Conservation (phyloP, 2,113 vertebrate species). For the Channa argus region DNA sequence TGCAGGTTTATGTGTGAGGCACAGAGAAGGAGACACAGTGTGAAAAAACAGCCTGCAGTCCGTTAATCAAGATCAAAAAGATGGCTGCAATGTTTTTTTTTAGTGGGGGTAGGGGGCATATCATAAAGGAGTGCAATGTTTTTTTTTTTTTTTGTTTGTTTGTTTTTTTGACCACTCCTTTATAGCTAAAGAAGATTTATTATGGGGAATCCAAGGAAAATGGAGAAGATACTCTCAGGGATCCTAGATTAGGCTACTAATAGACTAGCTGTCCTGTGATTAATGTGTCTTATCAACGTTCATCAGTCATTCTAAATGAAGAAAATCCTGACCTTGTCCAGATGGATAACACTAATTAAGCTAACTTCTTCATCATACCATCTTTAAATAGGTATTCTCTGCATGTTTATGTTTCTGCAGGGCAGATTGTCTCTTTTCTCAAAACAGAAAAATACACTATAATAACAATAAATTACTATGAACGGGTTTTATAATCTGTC, state of each 20-base stretch:
- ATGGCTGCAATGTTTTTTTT: conserved; percentile 58
- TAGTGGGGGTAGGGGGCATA: conserved; percentile 62
- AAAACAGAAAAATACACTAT: neutral
- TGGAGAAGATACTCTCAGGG: conserved; percentile 73
- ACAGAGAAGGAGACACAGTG: conserved; percentile 67
- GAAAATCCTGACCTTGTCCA: conserved; percentile 70
- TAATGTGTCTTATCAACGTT: conserved; percentile 76
- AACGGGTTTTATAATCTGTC: conserved; percentile 12
- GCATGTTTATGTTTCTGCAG: conserved; percentile 26
- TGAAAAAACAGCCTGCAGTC: conserved; percentile 52
- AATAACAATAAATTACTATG: neutral
- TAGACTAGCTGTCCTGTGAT: conserved; percentile 72
- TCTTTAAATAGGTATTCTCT: conserved; percentile 40
- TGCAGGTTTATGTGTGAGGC: conserved; percentile 77
- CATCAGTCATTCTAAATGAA: conserved; percentile 79
- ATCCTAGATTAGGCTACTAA: conserved; percentile 77
- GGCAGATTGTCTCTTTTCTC: neutral
- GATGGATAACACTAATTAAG: conserved; percentile 73
- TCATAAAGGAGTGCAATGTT: conserved; percentile 65
- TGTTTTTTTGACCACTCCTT: conserved; percentile 71
- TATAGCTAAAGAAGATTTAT: conserved; percentile 80
- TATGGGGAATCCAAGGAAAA: conserved; percentile 72
- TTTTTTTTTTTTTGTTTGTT: conserved; percentile 67
- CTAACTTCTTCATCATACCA: conserved; percentile 69
- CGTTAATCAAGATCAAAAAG: conserved; percentile 79